Evolutionary conservation across 92 coral and sea anemone genomes (phyloP).

Genomic region (Zoanthus sansibaricus): DNA sequence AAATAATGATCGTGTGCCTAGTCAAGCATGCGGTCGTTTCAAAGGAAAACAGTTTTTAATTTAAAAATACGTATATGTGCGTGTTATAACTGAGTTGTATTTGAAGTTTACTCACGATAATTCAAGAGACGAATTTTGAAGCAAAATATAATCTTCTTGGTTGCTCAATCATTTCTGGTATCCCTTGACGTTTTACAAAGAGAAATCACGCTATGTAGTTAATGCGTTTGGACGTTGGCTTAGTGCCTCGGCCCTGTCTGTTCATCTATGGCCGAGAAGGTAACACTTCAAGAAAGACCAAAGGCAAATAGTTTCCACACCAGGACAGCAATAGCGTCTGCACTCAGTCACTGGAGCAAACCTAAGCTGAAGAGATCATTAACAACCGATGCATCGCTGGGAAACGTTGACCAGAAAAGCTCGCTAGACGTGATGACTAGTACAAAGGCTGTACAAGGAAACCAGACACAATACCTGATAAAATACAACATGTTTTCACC

Average conservation of each 20-base stretch:
- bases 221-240: background rate
- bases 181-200: background rate
- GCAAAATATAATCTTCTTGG: background rate
- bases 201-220: background rate
- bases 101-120: background rate
- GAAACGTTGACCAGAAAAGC: conserved; percentile 1
- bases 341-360: background rate
- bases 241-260: background rate
- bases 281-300: conserved; percentile 10
- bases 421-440: background rate
- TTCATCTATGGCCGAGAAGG: conserved; percentile 29
- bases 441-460: background rate
- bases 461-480: background rate
- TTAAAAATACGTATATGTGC: background rate
- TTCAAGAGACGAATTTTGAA: background rate
- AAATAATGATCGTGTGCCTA: background rate
- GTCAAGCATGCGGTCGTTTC: conserved; percentile 14
- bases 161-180: background rate
- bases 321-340: background rate
- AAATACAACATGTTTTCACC: conserved; percentile 27
- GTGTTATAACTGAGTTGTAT: conserved; percentile 2
- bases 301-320: conserved; percentile 8
- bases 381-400: conserved; percentile 12
- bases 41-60: background rate
- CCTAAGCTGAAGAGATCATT: conserved; percentile 29